These are phyloP conservation scores for Lepas anatifera DNA, from an alignment of 2,888 invertebrate species.

Conservation along the genomic window DNA sequence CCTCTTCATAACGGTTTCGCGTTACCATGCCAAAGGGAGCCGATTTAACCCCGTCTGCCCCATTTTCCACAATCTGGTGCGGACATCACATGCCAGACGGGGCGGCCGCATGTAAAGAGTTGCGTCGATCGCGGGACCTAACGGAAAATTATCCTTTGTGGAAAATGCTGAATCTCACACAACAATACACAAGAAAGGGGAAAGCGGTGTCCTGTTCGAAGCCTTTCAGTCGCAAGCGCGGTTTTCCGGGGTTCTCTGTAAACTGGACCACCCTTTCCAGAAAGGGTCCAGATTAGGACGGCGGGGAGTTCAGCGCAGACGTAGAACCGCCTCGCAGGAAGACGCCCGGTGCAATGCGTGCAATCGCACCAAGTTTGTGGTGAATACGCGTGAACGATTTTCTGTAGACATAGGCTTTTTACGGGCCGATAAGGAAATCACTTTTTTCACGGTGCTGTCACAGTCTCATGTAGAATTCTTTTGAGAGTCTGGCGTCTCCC, in stretches of 20 bases:
- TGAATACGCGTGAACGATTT: background rate
- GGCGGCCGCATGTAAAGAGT: background rate
- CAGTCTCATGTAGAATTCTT: slow-evolving; percentile 8
- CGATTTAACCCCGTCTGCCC: slow-evolving; percentile 6
- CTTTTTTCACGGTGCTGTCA: slow-evolving; percentile 5
- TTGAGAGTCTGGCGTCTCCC: background rate
- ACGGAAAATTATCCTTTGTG: slow-evolving; percentile 9
- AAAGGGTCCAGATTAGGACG: slow-evolving; percentile 2
- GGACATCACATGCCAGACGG: background rate
- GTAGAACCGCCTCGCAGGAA: background rate
- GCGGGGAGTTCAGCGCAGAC: background rate
- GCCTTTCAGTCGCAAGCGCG: background rate
- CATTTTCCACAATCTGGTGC: slow-evolving; percentile 2
- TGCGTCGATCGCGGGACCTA: background rate
- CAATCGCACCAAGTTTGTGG: background rate
- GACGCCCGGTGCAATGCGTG: background rate
- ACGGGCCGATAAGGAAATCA: slow-evolving; percentile 8
- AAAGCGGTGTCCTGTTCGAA: slow-evolving; percentile 6
- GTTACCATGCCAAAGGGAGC: background rate
- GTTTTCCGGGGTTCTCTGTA: background rate
- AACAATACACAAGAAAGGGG: slow-evolving; percentile 9
- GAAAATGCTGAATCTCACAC: slow-evolving; percentile 5
- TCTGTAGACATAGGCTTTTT: background rate
- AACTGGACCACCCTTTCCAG: slow-evolving; percentile 5
- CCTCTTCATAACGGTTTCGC: too few species aligned